Conservation (phyloP, 2,888 invertebrate genomes). For the Volucella zonaria region DNA sequence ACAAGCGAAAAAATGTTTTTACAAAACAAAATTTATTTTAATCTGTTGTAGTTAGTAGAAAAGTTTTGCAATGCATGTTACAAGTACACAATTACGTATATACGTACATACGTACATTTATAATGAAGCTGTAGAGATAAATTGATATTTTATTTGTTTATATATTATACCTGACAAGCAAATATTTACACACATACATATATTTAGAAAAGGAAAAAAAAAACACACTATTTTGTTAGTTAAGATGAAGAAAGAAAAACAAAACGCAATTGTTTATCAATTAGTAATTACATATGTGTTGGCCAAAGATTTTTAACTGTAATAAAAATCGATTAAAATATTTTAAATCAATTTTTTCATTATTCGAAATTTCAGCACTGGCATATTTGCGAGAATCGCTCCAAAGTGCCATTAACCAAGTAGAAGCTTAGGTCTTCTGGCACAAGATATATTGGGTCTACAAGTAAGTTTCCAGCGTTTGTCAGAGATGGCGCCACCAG, state of each 20-base stretch:
- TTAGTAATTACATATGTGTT: conserved; percentile 75
- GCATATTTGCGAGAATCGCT: too few relatives aligned
- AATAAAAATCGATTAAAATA: conserved; percentile 69
- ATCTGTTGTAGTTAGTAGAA: conserved; percentile 35
- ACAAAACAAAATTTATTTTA: conserved; percentile 2
- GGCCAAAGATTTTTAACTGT: conserved; percentile 78
- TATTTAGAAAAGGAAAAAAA: conserved; percentile 31
- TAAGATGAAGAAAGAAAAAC: conserved; percentile 26
- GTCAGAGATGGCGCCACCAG: too few relatives aligned
- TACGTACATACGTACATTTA: conserved; percentile 37
- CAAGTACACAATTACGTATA: background rate
- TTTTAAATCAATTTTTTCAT: conserved; percentile 21
- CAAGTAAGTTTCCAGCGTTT: too few relatives aligned
- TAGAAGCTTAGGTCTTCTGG: too few relatives aligned
- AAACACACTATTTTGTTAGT: conserved; percentile 43
- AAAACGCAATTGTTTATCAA: conserved; percentile 65
- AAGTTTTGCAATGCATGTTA: conserved; percentile 37
- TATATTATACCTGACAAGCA: conserved; percentile 20
- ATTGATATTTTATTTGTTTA: conserved; percentile 61
- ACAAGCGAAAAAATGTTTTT: background rate
- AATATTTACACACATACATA: conserved; percentile 27
- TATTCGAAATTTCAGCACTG: background rate
- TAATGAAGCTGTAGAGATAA: conserved; percentile 8
- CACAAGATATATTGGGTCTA: too few relatives aligned
- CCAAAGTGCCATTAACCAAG: too few relatives aligned